Evolutionary conservation across 2,797 vertebrate genomes (phyloP), one percentile per base, ranked within the genome.

Genomic region (Bryconaethiops microstoma): DNA sequence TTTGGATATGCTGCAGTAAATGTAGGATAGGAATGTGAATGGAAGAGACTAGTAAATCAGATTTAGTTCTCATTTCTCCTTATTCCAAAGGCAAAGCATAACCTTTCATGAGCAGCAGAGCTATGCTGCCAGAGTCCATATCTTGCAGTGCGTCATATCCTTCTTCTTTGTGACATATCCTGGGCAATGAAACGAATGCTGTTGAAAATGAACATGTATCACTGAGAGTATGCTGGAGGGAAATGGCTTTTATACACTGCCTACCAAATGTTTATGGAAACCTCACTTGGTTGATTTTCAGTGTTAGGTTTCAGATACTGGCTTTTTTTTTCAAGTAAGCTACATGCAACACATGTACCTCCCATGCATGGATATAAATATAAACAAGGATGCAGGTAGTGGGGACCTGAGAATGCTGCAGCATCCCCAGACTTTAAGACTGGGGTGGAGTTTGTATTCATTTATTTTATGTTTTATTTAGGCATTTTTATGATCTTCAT

Each of bases 31-130:
- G 63, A 64, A 48, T 39, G 25, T 39, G 50, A 62, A 74, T 40
- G 29, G 17, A 73, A 55, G 16, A 25, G 35, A 5, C 21, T 45
- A 67, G 57, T 72, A 63, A 72, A 79, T 70, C n/a, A 60, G 39
- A 45, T 42, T 19, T 29, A 62, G 0, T 48, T 63, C 42, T 35
- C 17, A 64, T 76, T 52, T 76, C 74, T 63, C 23, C 19, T 17
- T 50, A 76, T 52, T 48, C 50, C 16, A 64, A 64, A 63, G 7
- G 13, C 23, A 62, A 48, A 75, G 19, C 13, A 6, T 2, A 45
- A 12, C 29, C 29, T 17, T 40, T 65, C 29, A 40, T 65, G 14
- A 17, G 40, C 19, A 21, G 60, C 60, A 63, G 10, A 63, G 23
- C 25, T 25, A 13, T 4, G 25, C 13, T 63, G 29, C 5, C 35